phyloP scores from a whole-genome alignment of 2,888 invertebrate species.

The Lottia scabra region DNA sequence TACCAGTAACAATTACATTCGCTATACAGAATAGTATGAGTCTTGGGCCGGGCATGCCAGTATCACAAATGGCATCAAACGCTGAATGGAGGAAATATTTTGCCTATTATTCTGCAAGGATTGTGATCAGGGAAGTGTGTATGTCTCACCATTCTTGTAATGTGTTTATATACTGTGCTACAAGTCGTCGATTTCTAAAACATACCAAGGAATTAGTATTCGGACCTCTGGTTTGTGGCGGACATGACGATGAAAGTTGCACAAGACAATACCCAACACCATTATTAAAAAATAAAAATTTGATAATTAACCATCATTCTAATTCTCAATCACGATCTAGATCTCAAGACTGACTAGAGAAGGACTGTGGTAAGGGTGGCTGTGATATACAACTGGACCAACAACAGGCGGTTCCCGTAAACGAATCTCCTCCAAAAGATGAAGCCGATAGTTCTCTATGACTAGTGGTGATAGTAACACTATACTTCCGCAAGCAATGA shows the following conservation, averaged over 20 bases:
- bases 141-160: conserved; percentile 61
- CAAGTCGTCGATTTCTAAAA: conserved; percentile 41
- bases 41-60: conserved; percentile 34
- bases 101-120: conserved; percentile 45
- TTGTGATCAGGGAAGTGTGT: conserved; percentile 52
- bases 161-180: conserved; percentile 45
- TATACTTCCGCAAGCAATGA: too few species aligned
- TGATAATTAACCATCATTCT: background rate
- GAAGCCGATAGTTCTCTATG: too few species aligned
- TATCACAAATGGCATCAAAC: conserved; percentile 42
- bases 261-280: conserved; percentile 9
- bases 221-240: conserved; percentile 7
- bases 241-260: background rate
- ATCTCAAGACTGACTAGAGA: background rate
- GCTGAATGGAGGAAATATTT: conserved; percentile 51
- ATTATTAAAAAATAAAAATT: conserved; percentile 6
- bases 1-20: conserved; percentile 53
- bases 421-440: too few species aligned
- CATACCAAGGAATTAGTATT: conserved; percentile 30
- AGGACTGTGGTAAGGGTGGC: background rate
- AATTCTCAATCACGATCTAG: background rate
- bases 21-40: conserved; percentile 42
- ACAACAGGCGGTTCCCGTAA: too few species aligned
- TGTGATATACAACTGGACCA: too few species aligned
- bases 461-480: too few species aligned